Evolutionary conservation across 1,140 invertebrate genomes (phyloP).

Genomic region (Muscidifurax raptorellus): DNA sequence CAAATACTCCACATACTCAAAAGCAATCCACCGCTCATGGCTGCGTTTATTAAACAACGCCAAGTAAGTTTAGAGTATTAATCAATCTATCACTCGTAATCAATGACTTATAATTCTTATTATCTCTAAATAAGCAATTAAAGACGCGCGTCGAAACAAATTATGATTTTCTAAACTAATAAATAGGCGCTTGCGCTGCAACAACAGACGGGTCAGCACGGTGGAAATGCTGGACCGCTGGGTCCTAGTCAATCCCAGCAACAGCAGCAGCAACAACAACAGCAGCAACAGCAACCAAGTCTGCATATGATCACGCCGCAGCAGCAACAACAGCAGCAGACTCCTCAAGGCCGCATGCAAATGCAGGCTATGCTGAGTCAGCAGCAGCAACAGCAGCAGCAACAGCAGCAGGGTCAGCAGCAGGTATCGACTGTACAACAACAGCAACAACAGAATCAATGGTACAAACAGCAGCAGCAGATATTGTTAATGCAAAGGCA

Average conservation of each 20-base stretch:
- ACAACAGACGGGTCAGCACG: slow-evolving; percentile 70
- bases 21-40: slow-evolving; percentile 96
- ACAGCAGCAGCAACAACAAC: slow-evolving; percentile 76
- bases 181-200: slow-evolving; percentile 64
- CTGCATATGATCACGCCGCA: slow-evolving; percentile 73
- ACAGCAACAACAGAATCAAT: slow-evolving; percentile 69
- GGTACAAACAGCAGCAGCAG: slow-evolving; percentile 56
- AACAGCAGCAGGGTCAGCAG: slow-evolving; percentile 74
- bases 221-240: slow-evolving; percentile 64
- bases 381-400: slow-evolving; percentile 74
- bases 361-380: slow-evolving; percentile 77
- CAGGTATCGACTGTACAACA: slow-evolving; percentile 74
- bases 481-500: slow-evolving; percentile 70
- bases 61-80: slow-evolving; percentile 75
- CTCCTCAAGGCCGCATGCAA: slow-evolving; percentile 74
- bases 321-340: slow-evolving; percentile 76
- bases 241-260: slow-evolving; percentile 75
- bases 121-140: too few relatives aligned
- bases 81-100: too few relatives aligned
- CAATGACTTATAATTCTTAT: too few relatives aligned
- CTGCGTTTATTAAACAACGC: slow-evolving; percentile 95
- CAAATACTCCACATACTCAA: slow-evolving; percentile 95
- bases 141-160: not conserved
- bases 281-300: slow-evolving; percentile 75
- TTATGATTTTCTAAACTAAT: slow-evolving; percentile 10